Evolutionary conservation across 2,888 invertebrate genomes (phyloP).

Genomic region (Achlya flavicornis): DNA sequence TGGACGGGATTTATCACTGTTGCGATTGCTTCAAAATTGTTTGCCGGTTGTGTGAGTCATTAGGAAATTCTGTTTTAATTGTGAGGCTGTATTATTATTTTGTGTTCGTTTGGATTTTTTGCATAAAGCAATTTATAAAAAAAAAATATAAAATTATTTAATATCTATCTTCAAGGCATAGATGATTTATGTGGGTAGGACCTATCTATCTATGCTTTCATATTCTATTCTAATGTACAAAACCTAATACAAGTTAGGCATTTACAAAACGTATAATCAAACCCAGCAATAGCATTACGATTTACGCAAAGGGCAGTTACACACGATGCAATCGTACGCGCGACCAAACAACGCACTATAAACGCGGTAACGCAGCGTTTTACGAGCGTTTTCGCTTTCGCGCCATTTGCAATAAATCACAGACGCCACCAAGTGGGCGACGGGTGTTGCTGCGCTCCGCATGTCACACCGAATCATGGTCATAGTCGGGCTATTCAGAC

Average conservation of each 20-base stretch:
- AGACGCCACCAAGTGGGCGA: slow-evolving; percentile 73
- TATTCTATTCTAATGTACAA: neutral
- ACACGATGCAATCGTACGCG: slow-evolving; percentile 63
- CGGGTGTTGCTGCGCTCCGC: slow-evolving; percentile 49
- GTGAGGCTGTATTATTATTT: neutral
- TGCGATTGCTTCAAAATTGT: slow-evolving; percentile 41
- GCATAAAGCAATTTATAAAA: too few relatives aligned
- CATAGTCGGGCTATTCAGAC: slow-evolving; percentile 45
- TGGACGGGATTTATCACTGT: slow-evolving; percentile 55
- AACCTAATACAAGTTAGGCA: slow-evolving; percentile 9
- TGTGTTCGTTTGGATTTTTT: too few relatives aligned
- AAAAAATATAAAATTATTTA: too few relatives aligned
- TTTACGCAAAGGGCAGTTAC: slow-evolving; percentile 60
- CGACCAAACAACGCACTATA: slow-evolving; percentile 72
- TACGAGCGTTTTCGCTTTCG: slow-evolving; percentile 82
- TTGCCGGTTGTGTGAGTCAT: slow-evolving; percentile 18
- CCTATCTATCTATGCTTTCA: too few relatives aligned
- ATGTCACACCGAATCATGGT: slow-evolving; percentile 63
- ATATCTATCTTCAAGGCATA: too few relatives aligned
- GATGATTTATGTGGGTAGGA: too few relatives aligned
- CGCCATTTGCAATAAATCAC: slow-evolving; percentile 83
- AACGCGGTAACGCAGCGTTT: slow-evolving; percentile 66
- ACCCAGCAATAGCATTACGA: slow-evolving; percentile 54
- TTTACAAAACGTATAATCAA: slow-evolving; percentile 47
- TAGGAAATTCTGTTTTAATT: neutral